Conservation (phyloP, 2,797 vertebrate species). For the Diglossa cyanea region DNA sequence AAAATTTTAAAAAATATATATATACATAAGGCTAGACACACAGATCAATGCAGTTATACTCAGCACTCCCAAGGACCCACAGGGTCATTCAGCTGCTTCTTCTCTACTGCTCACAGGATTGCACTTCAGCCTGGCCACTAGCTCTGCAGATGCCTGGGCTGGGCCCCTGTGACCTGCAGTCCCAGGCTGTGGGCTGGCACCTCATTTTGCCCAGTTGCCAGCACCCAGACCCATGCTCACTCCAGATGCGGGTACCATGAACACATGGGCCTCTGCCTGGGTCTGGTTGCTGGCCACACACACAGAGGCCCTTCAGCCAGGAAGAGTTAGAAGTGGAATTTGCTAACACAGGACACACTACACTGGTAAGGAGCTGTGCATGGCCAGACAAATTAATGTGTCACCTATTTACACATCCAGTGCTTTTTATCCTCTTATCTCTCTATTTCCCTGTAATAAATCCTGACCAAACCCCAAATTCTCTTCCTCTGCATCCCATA, state of each 20-base stretch:
- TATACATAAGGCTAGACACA: background rate
- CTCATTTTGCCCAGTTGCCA: background rate
- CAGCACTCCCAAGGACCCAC: background rate
- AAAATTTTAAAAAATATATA: no score
- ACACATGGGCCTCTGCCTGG: accelerated
- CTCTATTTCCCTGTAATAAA: background rate
- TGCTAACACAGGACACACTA: background rate
- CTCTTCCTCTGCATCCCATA: background rate
- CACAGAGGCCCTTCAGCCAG: background rate
- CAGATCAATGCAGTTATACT: background rate
- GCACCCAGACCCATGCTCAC: accelerated
- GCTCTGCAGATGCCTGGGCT: background rate
- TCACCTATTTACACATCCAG: background rate
- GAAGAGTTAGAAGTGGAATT: background rate
- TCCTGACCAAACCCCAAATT: background rate
- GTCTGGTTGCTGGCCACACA: background rate
- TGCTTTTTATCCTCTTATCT: background rate
- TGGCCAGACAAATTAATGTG: background rate
- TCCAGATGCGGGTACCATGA: accelerated
- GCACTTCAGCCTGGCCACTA: no score
- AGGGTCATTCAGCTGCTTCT: background rate
- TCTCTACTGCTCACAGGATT: accelerated
- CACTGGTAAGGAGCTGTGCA: background rate
- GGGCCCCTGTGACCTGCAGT: accelerated
- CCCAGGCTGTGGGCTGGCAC: background rate